A percentile compares a stretch with the other conserved stretches of the same genome.
Conservation (phyloP, 2,113 vertebrate species). For the Ophiodon elongatus region DNA sequence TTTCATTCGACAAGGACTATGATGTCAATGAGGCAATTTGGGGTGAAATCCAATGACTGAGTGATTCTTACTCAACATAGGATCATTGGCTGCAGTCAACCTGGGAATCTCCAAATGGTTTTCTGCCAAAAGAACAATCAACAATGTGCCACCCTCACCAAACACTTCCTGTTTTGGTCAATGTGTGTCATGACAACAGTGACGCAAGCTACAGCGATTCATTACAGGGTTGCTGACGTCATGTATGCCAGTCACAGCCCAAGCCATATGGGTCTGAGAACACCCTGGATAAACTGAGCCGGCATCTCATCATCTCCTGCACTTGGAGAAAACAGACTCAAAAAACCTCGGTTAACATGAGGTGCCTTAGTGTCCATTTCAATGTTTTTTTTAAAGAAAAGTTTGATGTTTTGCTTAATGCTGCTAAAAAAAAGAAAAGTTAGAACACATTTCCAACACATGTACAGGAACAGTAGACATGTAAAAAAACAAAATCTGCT, state of each 20-base stretch:
- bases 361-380: neutral
- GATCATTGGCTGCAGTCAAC: neutral
- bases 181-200: conserved; percentile 51
- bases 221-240: conserved; percentile 28
- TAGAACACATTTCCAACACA: neutral
- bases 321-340: conserved; percentile 2
- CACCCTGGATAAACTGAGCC: conserved; percentile 3
- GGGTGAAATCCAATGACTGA: neutral
- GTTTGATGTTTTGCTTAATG: neutral
- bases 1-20: neutral
- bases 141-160: conserved; percentile 45
- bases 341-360: neutral
- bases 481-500: neutral
- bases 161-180: conserved; percentile 55
- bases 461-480: neutral
- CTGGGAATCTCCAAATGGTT: conserved; percentile 24
- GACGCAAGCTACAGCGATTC: conserved; percentile 53
- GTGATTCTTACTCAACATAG: neutral
- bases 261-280: conserved; percentile 36
- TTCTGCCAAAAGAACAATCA: conserved; percentile 34
- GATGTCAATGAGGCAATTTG: neutral
- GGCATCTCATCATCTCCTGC: conserved; percentile 11
- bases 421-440: neutral
- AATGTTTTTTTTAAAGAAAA: conserved; percentile 1
- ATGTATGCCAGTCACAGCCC: conserved; percentile 5